Evolutionary conservation across 1,140 invertebrate species (phyloP).

Genomic region (Goniozus legneri): DNA sequence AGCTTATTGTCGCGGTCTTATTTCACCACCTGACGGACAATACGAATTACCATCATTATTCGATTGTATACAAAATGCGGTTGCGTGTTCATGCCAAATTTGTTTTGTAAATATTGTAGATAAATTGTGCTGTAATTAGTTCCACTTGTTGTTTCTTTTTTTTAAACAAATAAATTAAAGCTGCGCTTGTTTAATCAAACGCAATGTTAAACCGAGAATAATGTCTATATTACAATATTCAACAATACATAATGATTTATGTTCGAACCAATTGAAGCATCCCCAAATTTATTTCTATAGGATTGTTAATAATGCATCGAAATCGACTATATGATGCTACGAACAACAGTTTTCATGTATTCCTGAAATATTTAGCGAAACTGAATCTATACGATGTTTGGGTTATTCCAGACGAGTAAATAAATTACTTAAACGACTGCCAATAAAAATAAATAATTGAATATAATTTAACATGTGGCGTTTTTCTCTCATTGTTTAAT

Average conservation of each 20-base stretch:
- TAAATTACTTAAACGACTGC: conserved; percentile 32
- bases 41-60: conserved; percentile 15
- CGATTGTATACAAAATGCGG: conserved; percentile 3
- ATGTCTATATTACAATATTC: no score
- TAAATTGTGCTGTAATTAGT: conserved; percentile 30
- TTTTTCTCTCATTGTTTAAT: no score
- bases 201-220: no score
- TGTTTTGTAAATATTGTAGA: conserved; percentile 32
- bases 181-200: conserved; percentile 26
- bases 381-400: conserved; percentile 23
- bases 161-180: conserved; percentile 24
- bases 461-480: no score
- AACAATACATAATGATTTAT: no score
- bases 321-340: conserved; percentile 26
- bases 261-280: no score
- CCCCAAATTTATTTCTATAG: conserved; percentile 24
- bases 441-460: conserved; percentile 15
- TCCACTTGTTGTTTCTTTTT: conserved; percentile 21
- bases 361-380: conserved; percentile 2
- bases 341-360: conserved; percentile 20
- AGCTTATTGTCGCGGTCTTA: no score
- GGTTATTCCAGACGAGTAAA: conserved; percentile 31
- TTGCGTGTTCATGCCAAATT: neutral
- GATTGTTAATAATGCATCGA: conserved; percentile 31
- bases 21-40: no score